Evolutionary conservation across 2,888 invertebrate genomes (phyloP).

Genomic region (Hypomecis punctinalis): DNA sequence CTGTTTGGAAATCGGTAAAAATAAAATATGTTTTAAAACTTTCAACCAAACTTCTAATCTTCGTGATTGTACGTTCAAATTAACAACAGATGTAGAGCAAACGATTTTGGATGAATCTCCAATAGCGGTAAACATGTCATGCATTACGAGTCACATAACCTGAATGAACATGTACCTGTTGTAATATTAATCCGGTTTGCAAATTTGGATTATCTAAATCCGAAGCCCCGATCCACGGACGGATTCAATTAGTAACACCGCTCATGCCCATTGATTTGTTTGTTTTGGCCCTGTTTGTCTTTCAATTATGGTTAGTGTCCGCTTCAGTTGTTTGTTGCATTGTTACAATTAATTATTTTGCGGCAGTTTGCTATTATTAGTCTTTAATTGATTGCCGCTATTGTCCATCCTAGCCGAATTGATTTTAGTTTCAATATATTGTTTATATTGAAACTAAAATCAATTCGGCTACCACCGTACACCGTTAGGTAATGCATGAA

Average conservation of each 20-base stretch:
- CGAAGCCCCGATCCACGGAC: slow-evolving; percentile 13
- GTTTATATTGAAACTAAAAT: no score
- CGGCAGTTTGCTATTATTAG: slow-evolving; percentile 17
- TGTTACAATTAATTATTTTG: slow-evolving; percentile 5
- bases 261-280: slow-evolving; percentile 21
- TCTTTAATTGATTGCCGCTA: slow-evolving; percentile 23
- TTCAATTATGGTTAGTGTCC: slow-evolving; percentile 25
- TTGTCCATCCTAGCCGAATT: slow-evolving; percentile 9
- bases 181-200: slow-evolving; percentile 39
- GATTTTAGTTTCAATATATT: background rate
- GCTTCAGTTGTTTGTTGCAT: slow-evolving; percentile 10
- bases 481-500: slow-evolving; percentile 1
- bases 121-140: slow-evolving; percentile 2
- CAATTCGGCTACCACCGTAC: no score
- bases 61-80: no score
- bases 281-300: slow-evolving; percentile 20
- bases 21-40: no score
- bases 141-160: slow-evolving; percentile 3
- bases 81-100: no score
- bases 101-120: background rate
- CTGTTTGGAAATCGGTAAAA: no score
- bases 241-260: slow-evolving; percentile 21
- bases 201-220: slow-evolving; percentile 34
- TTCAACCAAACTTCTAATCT: no score
- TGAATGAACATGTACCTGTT: slow-evolving; percentile 7